Evolutionary conservation across 2,797 vertebrate genomes (phyloP).

Genomic region (Gouania willdenowi): DNA sequence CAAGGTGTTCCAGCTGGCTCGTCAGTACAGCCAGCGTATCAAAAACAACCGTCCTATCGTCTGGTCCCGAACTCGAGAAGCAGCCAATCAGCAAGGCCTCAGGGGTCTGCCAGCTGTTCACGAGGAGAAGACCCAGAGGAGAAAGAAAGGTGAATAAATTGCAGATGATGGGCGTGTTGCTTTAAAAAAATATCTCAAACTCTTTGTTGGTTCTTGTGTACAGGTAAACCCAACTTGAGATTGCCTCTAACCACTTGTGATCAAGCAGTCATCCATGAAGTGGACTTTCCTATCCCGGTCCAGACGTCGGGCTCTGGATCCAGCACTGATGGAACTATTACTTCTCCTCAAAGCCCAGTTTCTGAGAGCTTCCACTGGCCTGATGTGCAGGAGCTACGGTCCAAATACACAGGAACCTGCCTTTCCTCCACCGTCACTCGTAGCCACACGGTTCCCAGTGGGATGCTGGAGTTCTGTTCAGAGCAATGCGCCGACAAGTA

Average conservation of each 20-base stretch:
- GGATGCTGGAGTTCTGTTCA: conserved; percentile 46
- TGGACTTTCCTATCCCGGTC: conserved; percentile 56
- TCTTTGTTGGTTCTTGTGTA: conserved; percentile 18
- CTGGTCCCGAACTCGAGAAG: conserved; percentile 50
- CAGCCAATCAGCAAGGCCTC: conserved; percentile 46
- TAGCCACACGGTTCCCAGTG: conserved; percentile 72
- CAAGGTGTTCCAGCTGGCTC: conserved; percentile 92
- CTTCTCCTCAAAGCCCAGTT: conserved; percentile 72
- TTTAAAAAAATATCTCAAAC: conserved; percentile 9
- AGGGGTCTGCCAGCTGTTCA: conserved; percentile 54
- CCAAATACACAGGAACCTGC: conserved; percentile 69
- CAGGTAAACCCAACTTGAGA: conserved; percentile 73
- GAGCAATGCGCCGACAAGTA: conserved; percentile 33
- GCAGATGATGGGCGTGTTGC: neutral
- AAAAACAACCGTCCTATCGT: conserved; percentile 75
- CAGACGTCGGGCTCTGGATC: conserved; percentile 40
- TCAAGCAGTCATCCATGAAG: conserved; percentile 64
- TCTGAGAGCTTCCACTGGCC: conserved; percentile 86
- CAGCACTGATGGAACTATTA: conserved; percentile 52
- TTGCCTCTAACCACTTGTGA: conserved; percentile 56
- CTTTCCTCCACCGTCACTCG: conserved; percentile 39
- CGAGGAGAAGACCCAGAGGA: conserved; percentile 64
- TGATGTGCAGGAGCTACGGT: conserved; percentile 85
- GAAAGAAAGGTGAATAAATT: conserved; percentile 61
- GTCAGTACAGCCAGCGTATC: conserved; percentile 95